Conservation (phyloP, 2,888 invertebrate species). For the Synanthedon tipuliformis region DNA sequence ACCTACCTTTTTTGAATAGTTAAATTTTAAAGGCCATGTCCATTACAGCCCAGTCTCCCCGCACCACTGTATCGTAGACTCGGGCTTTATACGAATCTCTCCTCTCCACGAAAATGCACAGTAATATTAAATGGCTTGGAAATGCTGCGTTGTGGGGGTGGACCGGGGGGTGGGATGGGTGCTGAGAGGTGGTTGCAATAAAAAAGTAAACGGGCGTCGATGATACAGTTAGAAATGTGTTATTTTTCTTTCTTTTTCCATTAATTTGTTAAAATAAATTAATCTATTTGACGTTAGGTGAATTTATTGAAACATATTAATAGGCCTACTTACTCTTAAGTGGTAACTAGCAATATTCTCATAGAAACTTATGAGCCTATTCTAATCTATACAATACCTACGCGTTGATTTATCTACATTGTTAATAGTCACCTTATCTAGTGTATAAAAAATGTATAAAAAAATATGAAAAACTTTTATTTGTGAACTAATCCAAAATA, state of each 20-base stretch:
- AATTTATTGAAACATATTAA: no score
- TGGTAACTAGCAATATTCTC: no score
- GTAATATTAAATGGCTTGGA: slow-evolving; percentile 73
- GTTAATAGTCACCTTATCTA: no score
- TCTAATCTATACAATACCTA: no score
- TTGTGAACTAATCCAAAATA: no score
- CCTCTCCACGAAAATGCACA: slow-evolving; percentile 70
- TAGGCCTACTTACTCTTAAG: no score
- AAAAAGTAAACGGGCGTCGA: slow-evolving; percentile 57
- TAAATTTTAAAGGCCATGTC: slow-evolving; percentile 59
- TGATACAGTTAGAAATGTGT: slow-evolving; percentile 26
- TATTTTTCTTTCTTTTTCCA: slow-evolving; percentile 9
- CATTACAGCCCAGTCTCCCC: slow-evolving; percentile 45
- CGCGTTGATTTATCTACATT: no score
- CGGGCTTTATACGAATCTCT: slow-evolving; percentile 66
- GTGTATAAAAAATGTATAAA: no score
- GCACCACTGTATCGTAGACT: slow-evolving; percentile 56
- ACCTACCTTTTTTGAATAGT: slow-evolving; percentile 21
- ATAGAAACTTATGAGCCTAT: no score
- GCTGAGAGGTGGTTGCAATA: slow-evolving; percentile 40
- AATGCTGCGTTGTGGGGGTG: slow-evolving; percentile 61
- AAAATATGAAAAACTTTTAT: no score
- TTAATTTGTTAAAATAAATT: no score
- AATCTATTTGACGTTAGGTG: no score
- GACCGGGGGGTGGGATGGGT: slow-evolving; percentile 11